Conservation (phyloP, 2,113 vertebrate species). For the Ptyas mucosa region DNA sequence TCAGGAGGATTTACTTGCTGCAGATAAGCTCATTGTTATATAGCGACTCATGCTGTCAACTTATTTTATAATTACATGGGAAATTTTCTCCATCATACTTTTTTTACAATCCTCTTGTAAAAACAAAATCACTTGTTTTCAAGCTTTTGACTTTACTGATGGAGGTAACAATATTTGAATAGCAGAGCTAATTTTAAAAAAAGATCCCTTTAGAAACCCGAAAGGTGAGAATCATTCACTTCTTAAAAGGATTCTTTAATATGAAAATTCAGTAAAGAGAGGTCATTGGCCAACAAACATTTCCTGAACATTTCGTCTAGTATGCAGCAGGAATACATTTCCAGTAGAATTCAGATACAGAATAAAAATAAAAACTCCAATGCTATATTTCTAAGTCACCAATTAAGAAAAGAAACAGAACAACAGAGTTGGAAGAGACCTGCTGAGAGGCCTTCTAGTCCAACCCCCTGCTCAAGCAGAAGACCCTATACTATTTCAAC, state of each 20-base stretch:
- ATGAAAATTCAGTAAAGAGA: background rate
- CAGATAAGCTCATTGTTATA: background rate
- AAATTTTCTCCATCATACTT: slow-evolving; percentile 2
- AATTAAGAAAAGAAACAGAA: background rate
- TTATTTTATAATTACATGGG: slow-evolving; percentile 28
- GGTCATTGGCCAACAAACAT: accelerated
- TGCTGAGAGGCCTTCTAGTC: background rate
- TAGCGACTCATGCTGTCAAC: background rate
- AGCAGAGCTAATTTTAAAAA: background rate
- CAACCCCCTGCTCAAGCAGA: background rate
- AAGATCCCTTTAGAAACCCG: background rate
- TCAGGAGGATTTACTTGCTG: background rate
- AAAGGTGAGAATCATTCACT: slow-evolving; percentile 9
- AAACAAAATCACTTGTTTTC: slow-evolving; percentile 28
- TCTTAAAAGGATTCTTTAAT: background rate
- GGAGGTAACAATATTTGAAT: background rate
- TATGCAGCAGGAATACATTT: background rate
- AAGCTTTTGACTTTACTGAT: background rate
- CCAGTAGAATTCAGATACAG: background rate
- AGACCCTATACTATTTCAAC: background rate
- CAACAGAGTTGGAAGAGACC: background rate
- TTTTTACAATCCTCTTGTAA: background rate
- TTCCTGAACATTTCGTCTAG: background rate
- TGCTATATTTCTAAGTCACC: background rate
- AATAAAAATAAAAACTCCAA: background rate